Conservation (phyloP, 2,113 vertebrate species). For the Tragelaphus strepsiceros region DNA sequence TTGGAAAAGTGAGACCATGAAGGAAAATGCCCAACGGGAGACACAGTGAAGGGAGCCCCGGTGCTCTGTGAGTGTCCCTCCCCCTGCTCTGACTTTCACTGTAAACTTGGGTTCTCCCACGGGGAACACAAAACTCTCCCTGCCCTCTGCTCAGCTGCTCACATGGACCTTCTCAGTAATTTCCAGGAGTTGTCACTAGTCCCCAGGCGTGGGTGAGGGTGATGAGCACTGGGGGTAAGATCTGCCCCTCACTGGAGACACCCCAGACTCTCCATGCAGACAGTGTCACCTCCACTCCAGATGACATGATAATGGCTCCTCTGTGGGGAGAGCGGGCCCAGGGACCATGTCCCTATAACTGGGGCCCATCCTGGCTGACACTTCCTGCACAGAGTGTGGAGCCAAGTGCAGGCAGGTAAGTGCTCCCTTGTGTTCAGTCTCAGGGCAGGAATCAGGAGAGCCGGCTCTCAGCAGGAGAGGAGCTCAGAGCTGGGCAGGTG, state of each 20-base stretch:
- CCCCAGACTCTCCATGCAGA: background rate
- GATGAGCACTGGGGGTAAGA: rapidly evolving
- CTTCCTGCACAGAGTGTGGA: background rate
- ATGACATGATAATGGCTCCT: background rate
- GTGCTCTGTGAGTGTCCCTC: background rate
- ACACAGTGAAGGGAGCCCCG: background rate
- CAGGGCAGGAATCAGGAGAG: background rate
- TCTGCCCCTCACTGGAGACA: background rate
- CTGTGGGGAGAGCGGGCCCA: background rate
- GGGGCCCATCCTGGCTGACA: too few species aligned
- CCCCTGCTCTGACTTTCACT: too few species aligned
- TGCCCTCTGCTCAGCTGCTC: background rate
- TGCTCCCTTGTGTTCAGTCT: background rate
- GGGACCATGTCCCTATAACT: background rate
- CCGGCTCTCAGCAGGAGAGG: background rate
- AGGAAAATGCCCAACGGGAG: background rate
- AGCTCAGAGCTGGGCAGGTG: background rate
- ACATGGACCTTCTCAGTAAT: rapidly evolving
- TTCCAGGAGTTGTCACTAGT: background rate
- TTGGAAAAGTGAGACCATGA: background rate
- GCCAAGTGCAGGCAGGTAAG: background rate
- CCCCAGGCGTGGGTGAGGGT: background rate
- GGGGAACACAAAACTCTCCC: background rate
- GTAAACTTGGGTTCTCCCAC: background rate
- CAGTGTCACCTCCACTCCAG: rapidly evolving